These are phyloP conservation scores for Andrena flavipes DNA, from an alignment of 2,888 invertebrate species.

Conservation along the genomic window DNA sequence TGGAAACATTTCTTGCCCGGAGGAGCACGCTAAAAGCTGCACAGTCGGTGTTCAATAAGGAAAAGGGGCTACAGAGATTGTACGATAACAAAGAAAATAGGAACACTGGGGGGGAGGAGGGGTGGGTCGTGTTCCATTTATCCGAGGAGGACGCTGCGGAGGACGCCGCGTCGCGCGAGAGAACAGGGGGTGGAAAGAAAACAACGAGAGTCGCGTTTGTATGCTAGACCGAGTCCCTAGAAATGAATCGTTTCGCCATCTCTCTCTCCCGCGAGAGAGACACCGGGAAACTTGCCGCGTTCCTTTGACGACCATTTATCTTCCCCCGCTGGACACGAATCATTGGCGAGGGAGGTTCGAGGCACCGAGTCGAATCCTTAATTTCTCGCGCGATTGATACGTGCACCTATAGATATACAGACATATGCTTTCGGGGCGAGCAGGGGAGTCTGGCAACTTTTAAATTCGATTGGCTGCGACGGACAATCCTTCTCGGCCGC, in stretches of 20 bases:
- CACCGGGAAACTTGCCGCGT: conserved; percentile 44
- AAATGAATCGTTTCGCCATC: conserved; percentile 64
- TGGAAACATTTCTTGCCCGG: conserved; percentile 22
- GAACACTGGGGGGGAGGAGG: conserved; percentile 23
- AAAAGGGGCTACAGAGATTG: conserved; percentile 37
- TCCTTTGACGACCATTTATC: conserved; percentile 70
- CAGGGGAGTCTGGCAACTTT: conserved; percentile 24
- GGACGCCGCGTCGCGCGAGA: conserved; percentile 31
- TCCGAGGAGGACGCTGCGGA: conserved; percentile 44
- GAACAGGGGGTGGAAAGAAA: conserved; percentile 26
- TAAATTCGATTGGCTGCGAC: conserved; percentile 46
- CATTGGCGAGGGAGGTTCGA: conserved; percentile 51
- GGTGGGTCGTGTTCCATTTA: conserved; percentile 64
- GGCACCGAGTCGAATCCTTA: conserved; percentile 46
- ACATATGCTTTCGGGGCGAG: conserved; percentile 11
- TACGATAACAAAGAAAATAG: conserved; percentile 62
- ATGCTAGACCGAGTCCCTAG: conserved; percentile 50
- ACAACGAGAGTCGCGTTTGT: conserved; percentile 33
- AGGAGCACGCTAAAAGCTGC: conserved; percentile 10
- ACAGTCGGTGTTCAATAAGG: conserved; percentile 29
- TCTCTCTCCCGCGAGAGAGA: conserved; percentile 25
- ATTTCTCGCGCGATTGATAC: conserved; percentile 46
- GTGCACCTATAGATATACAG: too few relatives aligned
- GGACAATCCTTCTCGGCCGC: conserved; percentile 40
- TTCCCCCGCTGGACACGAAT: conserved; percentile 57